These are phyloP conservation scores for Hypsibius dujardini DNA, from an alignment of 1,140 invertebrate genomes.

Conservation along the genomic window DNA sequence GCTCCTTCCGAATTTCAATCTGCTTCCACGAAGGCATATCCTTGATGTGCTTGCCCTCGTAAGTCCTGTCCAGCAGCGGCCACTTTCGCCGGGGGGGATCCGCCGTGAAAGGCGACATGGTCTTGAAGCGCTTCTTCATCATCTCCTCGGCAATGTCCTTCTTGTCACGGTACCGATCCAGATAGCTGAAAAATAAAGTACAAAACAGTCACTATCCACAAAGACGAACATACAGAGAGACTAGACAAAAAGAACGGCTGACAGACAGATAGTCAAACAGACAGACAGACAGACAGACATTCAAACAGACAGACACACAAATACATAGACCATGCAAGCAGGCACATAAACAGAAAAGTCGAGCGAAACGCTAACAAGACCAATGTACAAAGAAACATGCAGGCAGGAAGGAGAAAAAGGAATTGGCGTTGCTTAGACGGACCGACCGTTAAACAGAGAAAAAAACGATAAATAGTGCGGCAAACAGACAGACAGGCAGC, in stretches of 20 bases:
- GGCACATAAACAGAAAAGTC: no score
- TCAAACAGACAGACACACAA: no score
- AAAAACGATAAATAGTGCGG: neutral
- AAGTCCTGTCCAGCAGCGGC: constrained; percentile 41
- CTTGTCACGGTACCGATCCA: constrained; percentile 73
- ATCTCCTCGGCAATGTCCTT: constrained; percentile 73
- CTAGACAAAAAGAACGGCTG: no score
- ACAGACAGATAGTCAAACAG: no score
- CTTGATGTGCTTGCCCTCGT: constrained; percentile 29
- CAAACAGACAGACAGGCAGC: neutral
- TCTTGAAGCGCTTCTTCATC: constrained; percentile 56
- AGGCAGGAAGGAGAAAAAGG: neutral
- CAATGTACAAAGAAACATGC: constrained; percentile 1
- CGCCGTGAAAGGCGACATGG: constrained; percentile 58
- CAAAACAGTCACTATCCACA: no score
- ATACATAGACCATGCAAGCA: no score
- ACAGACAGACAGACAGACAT: no score
- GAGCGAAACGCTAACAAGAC: neutral
- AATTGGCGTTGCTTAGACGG: neutral
- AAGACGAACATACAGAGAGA: no score
- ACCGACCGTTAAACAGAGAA: neutral
- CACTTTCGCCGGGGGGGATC: constrained; percentile 50
- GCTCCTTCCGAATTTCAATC: constrained; percentile 25
- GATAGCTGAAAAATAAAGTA: constrained; percentile 40
- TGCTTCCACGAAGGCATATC: constrained; percentile 55